Evolutionary conservation across 1,140 invertebrate species (phyloP), one percentile per base, ranked within the genome.

Genomic region (Parasteatoda tepidariorum): DNA sequence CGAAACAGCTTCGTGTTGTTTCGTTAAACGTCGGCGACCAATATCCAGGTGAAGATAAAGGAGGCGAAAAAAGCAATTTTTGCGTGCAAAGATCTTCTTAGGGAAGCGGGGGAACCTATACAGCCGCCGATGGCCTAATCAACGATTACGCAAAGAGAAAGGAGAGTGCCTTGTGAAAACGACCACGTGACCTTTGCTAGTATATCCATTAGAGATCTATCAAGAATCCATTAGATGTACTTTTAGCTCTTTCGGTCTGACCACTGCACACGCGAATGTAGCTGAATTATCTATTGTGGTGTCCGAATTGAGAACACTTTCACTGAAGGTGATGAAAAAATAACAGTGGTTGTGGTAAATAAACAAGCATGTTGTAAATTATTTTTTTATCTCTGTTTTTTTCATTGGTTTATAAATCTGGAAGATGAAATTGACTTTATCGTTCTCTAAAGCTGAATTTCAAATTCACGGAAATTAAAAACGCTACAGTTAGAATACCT

Each of bases 161-260:
- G 62, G n/a, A n/a, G n/a, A n/a, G n/a, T n/a, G 48, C 61, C 78
- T 55, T 82, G 78, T 71, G 78, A 82, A 82, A 70, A 15, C 22
- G 31, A 71, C 78, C 78, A 82, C 67, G 78, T 82, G 78, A 82
- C 78, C 24, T 30, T 15, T 22, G 5, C 54, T 24, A 48, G 33
- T 57, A 82, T 82, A 82, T 82, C 78, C 78, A 82, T 82, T 82
- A 82, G 67, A 48, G 78, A 62, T 82, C 78, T 82, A 82, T 82
- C 78, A 82, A 82, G 78, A 82, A 82, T 82, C 78, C 78, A 82
- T 82, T 82, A 82, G 78, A 82, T 26, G 78, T 70, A 82, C 54
- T 71, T 82, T 79, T 67, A 59, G 62, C 73, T 75, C 31, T 64
- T 79, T 59, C 57, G 24, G 34, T 38, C 48, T 79, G 78, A 61